phyloP scores from a whole-genome alignment of 35 echinoderm and acorn worm genomes.

The Heliocidaris tuberculata region DNA sequence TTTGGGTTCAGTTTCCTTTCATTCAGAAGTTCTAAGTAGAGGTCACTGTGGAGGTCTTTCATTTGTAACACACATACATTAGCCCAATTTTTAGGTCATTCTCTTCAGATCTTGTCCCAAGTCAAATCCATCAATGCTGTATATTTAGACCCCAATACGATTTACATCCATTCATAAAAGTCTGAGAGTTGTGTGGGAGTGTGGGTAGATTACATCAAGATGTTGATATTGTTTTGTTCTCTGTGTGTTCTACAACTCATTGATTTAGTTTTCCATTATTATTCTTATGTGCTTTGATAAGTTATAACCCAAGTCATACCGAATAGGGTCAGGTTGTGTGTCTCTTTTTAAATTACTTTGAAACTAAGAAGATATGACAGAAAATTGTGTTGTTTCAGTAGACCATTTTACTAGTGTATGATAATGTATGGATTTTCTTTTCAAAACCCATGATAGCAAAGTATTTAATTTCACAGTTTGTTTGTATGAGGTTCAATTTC shows the following conservation, averaged over 20 bases:
- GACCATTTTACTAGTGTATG: not conserved
- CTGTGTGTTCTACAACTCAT: slow-evolving; percentile 15
- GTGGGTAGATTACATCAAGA: not conserved
- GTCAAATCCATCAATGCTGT: not conserved
- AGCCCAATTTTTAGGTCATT: slow-evolving; percentile 3
- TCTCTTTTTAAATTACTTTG: not conserved
- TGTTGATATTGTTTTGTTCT: not conserved
- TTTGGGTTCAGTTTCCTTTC: not conserved
- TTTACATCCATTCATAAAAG: not conserved
- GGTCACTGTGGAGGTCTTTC: not conserved
- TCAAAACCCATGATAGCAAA: not conserved
- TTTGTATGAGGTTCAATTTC: not conserved
- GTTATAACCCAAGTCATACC: not conserved
- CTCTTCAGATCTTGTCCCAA: not conserved
- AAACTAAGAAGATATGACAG: not conserved
- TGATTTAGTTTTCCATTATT: not conserved
- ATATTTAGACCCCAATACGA: not conserved
- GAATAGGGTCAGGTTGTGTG: not conserved
- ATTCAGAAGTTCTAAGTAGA: not conserved
- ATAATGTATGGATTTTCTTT: not conserved
- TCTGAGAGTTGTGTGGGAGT: not conserved
- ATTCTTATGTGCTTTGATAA: not conserved
- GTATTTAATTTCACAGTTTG: not conserved
- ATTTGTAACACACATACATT: not conserved
- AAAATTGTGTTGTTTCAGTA: not conserved